phyloP scores from a whole-genome alignment of 2,888 invertebrate species.

The Alviniconcha strummeri region DNA sequence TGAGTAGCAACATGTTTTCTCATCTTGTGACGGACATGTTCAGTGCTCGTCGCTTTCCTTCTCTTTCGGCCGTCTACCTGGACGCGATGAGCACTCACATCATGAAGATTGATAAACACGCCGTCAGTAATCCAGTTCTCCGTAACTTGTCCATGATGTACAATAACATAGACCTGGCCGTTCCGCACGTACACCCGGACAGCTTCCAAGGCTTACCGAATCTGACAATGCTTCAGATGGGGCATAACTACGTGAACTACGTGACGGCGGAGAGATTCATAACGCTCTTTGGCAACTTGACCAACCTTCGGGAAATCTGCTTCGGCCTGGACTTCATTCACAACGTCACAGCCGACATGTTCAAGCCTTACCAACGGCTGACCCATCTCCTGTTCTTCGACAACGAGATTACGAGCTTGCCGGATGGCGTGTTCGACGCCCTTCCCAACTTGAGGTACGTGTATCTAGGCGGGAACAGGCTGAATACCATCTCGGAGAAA shows the following conservation, averaged over 20 bases:
- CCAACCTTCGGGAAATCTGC: constrained; percentile 27
- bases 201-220: constrained; percentile 24
- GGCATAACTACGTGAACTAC: constrained; percentile 17
- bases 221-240: constrained; percentile 10
- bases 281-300: constrained; percentile 20
- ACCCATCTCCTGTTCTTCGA: not conserved
- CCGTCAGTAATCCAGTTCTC: constrained; percentile 19
- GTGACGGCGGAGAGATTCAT: constrained; percentile 9
- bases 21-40: constrained; percentile 7
- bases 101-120: constrained; percentile 10
- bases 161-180: constrained; percentile 12
- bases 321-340: not conserved
- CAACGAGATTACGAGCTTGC: not conserved
- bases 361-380: not conserved
- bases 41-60: not conserved
- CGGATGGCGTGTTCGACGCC: constrained; percentile 4
- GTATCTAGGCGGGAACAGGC: not conserved
- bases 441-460: not conserved
- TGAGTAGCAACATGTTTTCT: constrained; percentile 23
- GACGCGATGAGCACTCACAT: constrained; percentile 15
- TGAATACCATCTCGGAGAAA: not conserved
- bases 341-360: constrained; percentile 5
- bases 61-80: not conserved
- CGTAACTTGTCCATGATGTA: constrained; percentile 25
- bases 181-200: constrained; percentile 10